phyloP scores from a whole-genome alignment of 2,797 vertebrate species.

The Enteromius treurensis region DNA sequence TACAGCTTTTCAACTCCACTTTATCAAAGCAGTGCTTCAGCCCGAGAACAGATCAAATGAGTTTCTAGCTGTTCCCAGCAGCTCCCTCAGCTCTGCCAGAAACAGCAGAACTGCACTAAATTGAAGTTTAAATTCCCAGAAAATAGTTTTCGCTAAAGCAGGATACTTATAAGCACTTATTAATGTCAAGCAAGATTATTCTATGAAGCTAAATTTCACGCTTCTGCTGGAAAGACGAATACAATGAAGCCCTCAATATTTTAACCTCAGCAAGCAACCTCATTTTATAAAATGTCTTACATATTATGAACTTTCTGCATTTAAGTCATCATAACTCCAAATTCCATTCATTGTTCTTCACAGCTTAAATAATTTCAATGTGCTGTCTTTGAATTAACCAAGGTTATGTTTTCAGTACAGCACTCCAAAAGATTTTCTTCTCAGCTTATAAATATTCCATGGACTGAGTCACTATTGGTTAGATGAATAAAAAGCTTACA shows the following conservation, averaged over 20 bases:
- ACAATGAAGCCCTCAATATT: conserved; percentile 15
- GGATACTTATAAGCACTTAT: conserved; percentile 51
- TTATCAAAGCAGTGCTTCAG: conserved; percentile 50
- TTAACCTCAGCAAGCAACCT: conserved; percentile 24
- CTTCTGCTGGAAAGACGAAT: conserved; percentile 39
- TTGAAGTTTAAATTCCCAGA: conserved; percentile 54
- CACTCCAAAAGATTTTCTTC: not conserved
- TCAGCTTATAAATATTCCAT: conserved; percentile 1
- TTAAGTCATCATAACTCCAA: not conserved
- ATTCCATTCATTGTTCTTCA: not conserved
- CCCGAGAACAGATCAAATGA: conserved; percentile 42
- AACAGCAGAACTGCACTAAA: conserved; percentile 50
- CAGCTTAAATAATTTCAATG: not conserved
- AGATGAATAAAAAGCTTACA: not conserved
- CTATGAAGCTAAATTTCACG: conserved; percentile 51
- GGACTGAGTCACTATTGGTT: not conserved
- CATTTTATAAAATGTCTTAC: conserved; percentile 8
- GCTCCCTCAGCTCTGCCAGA: conserved; percentile 40
- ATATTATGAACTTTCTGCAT: conserved; percentile 35
- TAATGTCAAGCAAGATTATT: conserved; percentile 57
- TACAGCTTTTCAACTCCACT: conserved; percentile 9
- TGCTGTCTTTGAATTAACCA: conserved; percentile 1
- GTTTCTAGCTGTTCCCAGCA: conserved; percentile 35
- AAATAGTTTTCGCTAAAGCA: conserved; percentile 50
- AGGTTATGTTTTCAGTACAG: not conserved